Conservation (phyloP, 2,797 vertebrate genomes). For the Esox masquinongy region DNA sequence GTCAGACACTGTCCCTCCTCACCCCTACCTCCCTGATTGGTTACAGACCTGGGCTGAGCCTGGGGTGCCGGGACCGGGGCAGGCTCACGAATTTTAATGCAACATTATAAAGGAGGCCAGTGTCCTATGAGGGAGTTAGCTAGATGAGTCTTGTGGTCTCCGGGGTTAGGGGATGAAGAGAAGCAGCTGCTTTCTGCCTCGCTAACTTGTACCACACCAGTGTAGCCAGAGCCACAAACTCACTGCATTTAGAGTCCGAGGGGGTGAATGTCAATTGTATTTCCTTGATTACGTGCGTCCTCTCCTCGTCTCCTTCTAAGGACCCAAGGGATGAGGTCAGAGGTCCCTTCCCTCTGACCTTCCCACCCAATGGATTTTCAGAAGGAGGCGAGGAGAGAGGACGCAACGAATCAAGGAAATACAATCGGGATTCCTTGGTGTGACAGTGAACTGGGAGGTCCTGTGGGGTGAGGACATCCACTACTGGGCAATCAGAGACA, state of each 20-base stretch:
- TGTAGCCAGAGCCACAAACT: background rate
- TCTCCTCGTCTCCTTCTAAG: no score
- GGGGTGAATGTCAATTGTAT: no score
- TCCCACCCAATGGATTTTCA: no score
- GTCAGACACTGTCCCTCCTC: background rate
- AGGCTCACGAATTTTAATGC: conserved; percentile 6
- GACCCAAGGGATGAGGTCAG: no score
- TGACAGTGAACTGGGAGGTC: background rate
- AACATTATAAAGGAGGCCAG: background rate
- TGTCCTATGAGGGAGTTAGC: background rate
- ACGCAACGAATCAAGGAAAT: no score
- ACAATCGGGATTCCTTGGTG: no score
- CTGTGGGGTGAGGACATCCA: background rate
- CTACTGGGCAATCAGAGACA: background rate
- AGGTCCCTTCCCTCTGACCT: no score
- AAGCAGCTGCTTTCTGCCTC: background rate
- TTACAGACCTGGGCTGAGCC: background rate
- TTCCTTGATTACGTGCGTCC: no score
- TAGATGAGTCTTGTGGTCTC: background rate
- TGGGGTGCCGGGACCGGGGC: background rate
- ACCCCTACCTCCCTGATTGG: background rate
- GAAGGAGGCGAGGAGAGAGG: no score
- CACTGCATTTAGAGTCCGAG: background rate
- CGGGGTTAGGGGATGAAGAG: background rate
- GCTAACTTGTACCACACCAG: background rate